phyloP scores from a whole-genome alignment of 2,113 vertebrate species.

The Lampris megalopsis region DNA sequence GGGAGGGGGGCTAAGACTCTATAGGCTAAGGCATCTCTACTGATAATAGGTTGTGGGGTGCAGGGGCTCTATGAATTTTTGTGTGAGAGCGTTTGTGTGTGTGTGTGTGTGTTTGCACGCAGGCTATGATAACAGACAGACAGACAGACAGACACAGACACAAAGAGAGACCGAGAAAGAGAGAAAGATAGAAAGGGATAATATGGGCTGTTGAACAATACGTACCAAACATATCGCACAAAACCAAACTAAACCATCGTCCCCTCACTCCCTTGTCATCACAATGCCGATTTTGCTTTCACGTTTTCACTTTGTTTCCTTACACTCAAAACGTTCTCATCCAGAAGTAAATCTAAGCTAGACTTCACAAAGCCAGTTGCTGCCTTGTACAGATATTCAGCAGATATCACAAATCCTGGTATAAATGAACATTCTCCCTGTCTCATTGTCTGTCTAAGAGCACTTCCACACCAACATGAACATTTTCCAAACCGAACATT shows the following conservation, averaged over 20 bases:
- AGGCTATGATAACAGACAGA: no score
- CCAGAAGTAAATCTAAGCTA: constrained; percentile 46
- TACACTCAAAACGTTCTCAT: constrained; percentile 50
- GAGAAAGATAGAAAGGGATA: not conserved
- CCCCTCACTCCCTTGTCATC: constrained; percentile 28
- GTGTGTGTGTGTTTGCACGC: constrained; percentile 1
- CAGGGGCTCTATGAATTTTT: constrained; percentile 38
- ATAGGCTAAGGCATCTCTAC: constrained; percentile 60
- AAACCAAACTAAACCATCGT: constrained; percentile 32
- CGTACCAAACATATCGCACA: constrained; percentile 17
- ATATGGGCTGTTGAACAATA: constrained; percentile 12
- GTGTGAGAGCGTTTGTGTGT: constrained; percentile 27
- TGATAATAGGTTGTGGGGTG: constrained; percentile 67
- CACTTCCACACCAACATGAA: no score
- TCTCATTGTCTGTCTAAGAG: constrained; percentile 57
- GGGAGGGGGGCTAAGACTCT: constrained; percentile 67
- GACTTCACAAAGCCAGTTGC: constrained; percentile 59
- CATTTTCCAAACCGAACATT: no score
- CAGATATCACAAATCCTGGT: not conserved
- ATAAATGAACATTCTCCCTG: constrained; percentile 69
- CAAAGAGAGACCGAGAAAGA: constrained; percentile 1
- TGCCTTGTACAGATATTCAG: constrained; percentile 64
- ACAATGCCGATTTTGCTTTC: constrained; percentile 63
- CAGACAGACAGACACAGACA: not conserved
- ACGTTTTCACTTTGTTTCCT: constrained; percentile 53